These are phyloP conservation scores for Lasioglossum villosulum DNA, from an alignment of 2,888 invertebrate species.

Conservation along the genomic window DNA sequence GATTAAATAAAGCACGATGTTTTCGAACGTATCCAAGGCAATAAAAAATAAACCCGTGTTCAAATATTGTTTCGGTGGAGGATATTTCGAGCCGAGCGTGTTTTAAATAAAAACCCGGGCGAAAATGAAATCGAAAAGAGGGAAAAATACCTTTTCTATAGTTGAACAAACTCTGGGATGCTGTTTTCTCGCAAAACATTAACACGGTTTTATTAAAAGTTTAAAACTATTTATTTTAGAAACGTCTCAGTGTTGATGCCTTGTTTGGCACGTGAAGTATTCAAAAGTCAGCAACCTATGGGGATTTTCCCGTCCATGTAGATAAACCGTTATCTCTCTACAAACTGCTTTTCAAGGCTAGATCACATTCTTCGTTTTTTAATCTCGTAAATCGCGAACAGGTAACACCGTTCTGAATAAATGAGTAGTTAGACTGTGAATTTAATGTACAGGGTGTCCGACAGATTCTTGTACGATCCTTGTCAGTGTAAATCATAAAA, in stretches of 20 bases:
- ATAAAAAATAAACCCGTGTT: background rate
- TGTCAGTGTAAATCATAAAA: background rate
- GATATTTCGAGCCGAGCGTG: background rate
- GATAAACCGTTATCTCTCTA: constrained; percentile 37
- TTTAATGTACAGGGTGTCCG: background rate
- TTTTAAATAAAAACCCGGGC: background rate
- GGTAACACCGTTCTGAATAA: background rate
- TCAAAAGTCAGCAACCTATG: constrained; percentile 30
- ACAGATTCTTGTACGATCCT: background rate
- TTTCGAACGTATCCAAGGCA: background rate
- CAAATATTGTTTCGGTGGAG: background rate
- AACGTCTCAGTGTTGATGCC: background rate
- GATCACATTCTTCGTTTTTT: constrained; percentile 12
- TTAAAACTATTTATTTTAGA: background rate
- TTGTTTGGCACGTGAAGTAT: background rate
- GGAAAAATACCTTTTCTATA: background rate
- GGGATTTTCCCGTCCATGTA: constrained; percentile 19
- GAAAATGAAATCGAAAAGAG: background rate
- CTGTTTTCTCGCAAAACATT: background rate
- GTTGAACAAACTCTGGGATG: background rate
- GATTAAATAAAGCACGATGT: background rate
- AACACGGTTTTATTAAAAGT: background rate
- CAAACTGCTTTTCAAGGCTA: background rate
- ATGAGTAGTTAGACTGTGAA: background rate
- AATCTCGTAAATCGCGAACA: background rate